Evolutionary conservation across 1,140 invertebrate genomes (phyloP), one percentile per base, ranked within the genome.

Genomic region (Phymastichus coffea): DNA sequence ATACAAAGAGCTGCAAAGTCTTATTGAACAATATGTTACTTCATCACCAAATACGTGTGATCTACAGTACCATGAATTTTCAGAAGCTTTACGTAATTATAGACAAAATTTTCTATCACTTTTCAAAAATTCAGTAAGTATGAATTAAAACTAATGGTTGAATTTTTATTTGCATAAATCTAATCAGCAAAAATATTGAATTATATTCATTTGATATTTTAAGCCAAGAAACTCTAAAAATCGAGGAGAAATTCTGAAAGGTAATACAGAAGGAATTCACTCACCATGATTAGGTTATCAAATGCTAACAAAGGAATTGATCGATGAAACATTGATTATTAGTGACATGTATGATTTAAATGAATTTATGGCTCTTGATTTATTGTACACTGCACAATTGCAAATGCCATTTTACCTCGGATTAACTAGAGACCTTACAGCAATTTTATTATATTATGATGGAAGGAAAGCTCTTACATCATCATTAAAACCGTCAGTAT

Each of bases 271-370:
- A 63, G 93, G 93, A n/a, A n/a, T n/a, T 26, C 87, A 95, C 10
- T 75, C 96, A 9, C 85, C 88, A 56, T 90, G 88, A 47, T 78
- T 90, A 23, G 87, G 87, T 0, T 86, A 89, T 58, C 90, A 92
- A 64, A 80, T 90, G 9, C 78, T 97, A 8, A 88, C 93, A 0
- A 88, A 91, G 68, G 87, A 93, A 52, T 78, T 97, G 19, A 89
- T 96, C 0, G 90, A 95, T 75, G 95, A 98, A 81, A 87, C 93
- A 17, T 78, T 95, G 1, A 94, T 97, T 40, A 82, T 98, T 63
- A 94, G 94, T 64, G 94, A 98, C 73, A 93, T 98, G 88, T 97
- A 94, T 77, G 86, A 94, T 70, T 82, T 97, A 44, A 95, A 97
- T 80, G 95, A 98, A 75, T 88, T 92, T 61, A 87, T 93, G 54